Evolutionary conservation across 2,888 invertebrate species (phyloP).

Genomic region (Graphium colonna): DNA sequence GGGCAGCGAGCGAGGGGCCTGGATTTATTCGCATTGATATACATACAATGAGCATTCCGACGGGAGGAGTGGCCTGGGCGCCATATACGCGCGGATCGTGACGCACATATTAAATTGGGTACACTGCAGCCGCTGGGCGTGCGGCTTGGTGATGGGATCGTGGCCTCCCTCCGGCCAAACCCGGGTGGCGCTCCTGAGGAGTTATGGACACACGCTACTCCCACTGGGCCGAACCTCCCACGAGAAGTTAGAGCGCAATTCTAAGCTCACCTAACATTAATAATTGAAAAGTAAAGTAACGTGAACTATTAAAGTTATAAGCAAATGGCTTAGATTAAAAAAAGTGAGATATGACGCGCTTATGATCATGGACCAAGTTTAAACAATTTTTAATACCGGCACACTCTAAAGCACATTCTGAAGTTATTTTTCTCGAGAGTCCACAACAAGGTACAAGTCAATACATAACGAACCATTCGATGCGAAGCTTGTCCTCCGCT

Average conservation of each 20-base stretch:
- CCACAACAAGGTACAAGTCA: too few species aligned
- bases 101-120: slow-evolving; percentile 78
- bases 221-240: slow-evolving; percentile 33
- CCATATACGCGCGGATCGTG: slow-evolving; percentile 75
- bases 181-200: slow-evolving; percentile 53
- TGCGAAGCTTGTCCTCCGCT: slow-evolving; percentile 29
- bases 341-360: too few species aligned
- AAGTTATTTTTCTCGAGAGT: too few species aligned
- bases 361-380: too few species aligned
- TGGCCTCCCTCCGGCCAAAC: slow-evolving; percentile 56
- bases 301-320: too few species aligned
- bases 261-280: too few species aligned
- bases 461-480: slow-evolving; percentile 1
- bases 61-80: slow-evolving; percentile 68
- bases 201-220: slow-evolving; percentile 33
- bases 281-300: too few species aligned
- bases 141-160: slow-evolving; percentile 50
- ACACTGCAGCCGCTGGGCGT: slow-evolving; percentile 62
- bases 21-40: slow-evolving; percentile 73
- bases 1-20: slow-evolving; percentile 45
- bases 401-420: too few species aligned
- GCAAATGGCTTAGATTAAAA: too few species aligned
- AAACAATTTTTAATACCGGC: too few species aligned
- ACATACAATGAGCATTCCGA: slow-evolving; percentile 75
- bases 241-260: too few species aligned